A percentile compares a stretch with the other conserved stretches of the same genome.
Conservation (phyloP, 1,140 invertebrate species). For the Mactra quadrangularis region DNA sequence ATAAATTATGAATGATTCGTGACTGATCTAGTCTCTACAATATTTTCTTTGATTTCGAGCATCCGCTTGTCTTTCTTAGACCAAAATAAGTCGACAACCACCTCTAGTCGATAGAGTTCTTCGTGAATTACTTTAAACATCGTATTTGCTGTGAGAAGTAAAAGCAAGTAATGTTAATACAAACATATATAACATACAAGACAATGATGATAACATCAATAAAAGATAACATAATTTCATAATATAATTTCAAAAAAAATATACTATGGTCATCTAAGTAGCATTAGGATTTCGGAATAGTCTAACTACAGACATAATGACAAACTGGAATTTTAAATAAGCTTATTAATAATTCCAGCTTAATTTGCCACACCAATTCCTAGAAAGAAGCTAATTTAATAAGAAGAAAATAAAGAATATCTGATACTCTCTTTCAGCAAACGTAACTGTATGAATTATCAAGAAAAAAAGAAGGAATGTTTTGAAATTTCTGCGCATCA, state of each 20-base stretch:
- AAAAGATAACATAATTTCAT: not conserved
- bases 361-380: no score
- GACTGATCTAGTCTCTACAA: constrained; percentile 46
- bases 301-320: no score
- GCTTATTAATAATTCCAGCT: no score
- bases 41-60: constrained; percentile 46
- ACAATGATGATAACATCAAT: not conserved
- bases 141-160: constrained; percentile 40
- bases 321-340: no score
- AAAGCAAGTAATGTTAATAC: constrained; percentile 17
- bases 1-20: constrained; percentile 17
- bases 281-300: no score
- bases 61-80: constrained; percentile 54
- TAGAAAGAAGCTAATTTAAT: no score
- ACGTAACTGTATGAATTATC: no score
- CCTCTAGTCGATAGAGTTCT: constrained; percentile 79
- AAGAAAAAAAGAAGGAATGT: no score
- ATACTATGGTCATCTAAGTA: no score
- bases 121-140: constrained; percentile 71
- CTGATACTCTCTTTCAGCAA: no score
- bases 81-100: constrained; percentile 80
- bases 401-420: no score
- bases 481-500: no score
- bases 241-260: not conserved
- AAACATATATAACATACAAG: not conserved